Evolutionary conservation across 2,797 vertebrate species (phyloP).

Genomic region (Falco cherrug): DNA sequence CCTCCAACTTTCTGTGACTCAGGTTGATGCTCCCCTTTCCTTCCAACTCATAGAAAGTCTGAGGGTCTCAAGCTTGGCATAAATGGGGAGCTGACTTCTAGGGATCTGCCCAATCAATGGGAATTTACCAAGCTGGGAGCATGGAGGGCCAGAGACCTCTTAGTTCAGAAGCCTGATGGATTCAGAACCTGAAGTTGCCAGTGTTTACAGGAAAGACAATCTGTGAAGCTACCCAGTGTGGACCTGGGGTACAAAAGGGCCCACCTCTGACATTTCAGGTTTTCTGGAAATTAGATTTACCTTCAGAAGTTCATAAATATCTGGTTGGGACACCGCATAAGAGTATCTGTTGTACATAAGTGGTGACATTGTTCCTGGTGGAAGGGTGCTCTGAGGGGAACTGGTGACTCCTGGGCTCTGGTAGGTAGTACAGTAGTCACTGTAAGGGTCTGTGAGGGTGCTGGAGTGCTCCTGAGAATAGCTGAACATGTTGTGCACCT

Average conservation of each 20-base stretch:
- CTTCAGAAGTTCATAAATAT: constrained; percentile 55
- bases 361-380: background rate
- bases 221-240: background rate
- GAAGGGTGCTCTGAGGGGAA: background rate
- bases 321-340: constrained; percentile 45
- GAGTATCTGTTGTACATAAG: background rate
- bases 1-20: background rate
- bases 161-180: background rate
- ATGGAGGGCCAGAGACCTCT: background rate
- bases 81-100: background rate
- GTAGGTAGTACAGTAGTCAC: constrained; percentile 32
- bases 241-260: background rate
- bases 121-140: background rate
- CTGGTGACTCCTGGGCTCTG: background rate
- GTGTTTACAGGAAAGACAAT: background rate
- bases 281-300: constrained; percentile 9
- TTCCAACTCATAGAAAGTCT: background rate
- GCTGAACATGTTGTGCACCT: constrained; percentile 58
- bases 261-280: background rate
- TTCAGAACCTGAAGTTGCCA: background rate
- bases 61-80: background rate
- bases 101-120: background rate
- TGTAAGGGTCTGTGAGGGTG: constrained; percentile 42
- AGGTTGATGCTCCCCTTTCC: background rate
- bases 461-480: constrained; percentile 22